These are phyloP conservation scores for Elgaria multicarinata DNA, from an alignment of 2,113 vertebrate species.

Conservation along the genomic window DNA sequence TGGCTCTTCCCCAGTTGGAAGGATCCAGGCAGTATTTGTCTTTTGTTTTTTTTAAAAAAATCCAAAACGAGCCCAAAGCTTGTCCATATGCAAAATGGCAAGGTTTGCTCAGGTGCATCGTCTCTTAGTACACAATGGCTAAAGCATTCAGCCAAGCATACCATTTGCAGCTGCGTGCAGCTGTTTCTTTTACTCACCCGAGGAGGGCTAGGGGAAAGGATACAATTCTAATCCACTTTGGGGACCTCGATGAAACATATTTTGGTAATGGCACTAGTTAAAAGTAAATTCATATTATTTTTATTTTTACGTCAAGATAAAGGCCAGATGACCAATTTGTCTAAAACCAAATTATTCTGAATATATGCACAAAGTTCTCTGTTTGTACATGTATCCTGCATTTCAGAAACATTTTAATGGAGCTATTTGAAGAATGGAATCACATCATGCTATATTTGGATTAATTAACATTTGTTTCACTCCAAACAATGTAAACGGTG, in stretches of 20 bases:
- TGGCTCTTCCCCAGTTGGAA: conserved; percentile 12
- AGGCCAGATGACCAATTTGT: not conserved
- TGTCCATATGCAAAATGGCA: not conserved
- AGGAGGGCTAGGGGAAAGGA: not conserved
- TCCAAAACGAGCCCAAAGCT: not conserved
- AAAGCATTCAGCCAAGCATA: not conserved
- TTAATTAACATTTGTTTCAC: not conserved
- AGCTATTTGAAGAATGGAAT: conserved; percentile 1
- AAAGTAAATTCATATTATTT: not conserved
- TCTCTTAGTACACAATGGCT: not conserved
- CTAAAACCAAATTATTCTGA: not conserved
- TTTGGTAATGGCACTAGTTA: not conserved
- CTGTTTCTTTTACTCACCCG: conserved; percentile 6
- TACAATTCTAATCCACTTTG: not conserved
- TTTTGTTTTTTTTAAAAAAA: not conserved
- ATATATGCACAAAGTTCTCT: not conserved
- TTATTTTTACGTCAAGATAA: not conserved
- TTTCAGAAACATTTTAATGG: not conserved
- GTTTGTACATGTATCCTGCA: not conserved
- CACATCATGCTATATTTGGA: conserved; percentile 2
- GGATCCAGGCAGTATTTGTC: not conserved
- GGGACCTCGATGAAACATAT: not conserved
- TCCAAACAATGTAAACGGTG: not conserved
- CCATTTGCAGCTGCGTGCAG: not conserved
- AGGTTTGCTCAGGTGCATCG: not conserved